Conservation (phyloP, 1,140 invertebrate species). For the Drosophila malerkotliana region DNA sequence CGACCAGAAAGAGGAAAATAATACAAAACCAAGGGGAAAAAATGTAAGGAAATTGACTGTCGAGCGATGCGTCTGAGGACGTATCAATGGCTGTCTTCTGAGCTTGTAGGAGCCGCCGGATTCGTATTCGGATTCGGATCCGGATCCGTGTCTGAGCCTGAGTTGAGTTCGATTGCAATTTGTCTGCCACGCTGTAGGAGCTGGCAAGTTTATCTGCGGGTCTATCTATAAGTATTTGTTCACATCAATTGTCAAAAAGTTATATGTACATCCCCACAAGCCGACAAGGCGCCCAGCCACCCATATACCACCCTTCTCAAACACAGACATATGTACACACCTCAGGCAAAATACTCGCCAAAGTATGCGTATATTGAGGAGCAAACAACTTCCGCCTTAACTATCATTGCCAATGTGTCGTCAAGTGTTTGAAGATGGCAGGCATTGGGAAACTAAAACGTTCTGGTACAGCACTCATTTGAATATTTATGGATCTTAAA, state of each 20-base stretch:
- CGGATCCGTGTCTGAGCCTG: conserved; percentile 19
- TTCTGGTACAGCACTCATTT: conserved; percentile 2
- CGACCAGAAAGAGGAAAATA: conserved; percentile 21
- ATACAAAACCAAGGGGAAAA: conserved; percentile 27
- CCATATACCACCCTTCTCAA: neutral
- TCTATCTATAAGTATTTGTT: conserved; percentile 70
- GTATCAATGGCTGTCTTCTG: conserved; percentile 50
- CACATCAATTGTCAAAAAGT: conserved; percentile 79
- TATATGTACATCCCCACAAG: conserved; percentile 18
- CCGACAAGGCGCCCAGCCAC: neutral
- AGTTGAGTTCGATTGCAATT: conserved; percentile 60
- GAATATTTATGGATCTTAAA: conserved; percentile 13
- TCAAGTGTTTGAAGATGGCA: conserved; percentile 38
- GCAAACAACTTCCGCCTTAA: conserved; percentile 59
- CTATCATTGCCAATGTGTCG: conserved; percentile 54
- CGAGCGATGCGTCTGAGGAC: conserved; percentile 21
- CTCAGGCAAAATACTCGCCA: conserved; percentile 16
- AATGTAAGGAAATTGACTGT: conserved; percentile 68
- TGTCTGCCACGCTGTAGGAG: conserved; percentile 52
- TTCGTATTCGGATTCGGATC: conserved; percentile 12
- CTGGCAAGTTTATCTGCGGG: conserved; percentile 50
- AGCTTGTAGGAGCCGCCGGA: neutral
- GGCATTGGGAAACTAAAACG: neutral
- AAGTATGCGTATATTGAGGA: conserved; percentile 41
- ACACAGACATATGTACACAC: conserved; percentile 4